Percentiles rank a stretch among this genome's conserved stretches.
These are phyloP conservation scores for Rhizoglyphus robini DNA, from an alignment of 1,140 invertebrate genomes.

Conservation along the genomic window DNA sequence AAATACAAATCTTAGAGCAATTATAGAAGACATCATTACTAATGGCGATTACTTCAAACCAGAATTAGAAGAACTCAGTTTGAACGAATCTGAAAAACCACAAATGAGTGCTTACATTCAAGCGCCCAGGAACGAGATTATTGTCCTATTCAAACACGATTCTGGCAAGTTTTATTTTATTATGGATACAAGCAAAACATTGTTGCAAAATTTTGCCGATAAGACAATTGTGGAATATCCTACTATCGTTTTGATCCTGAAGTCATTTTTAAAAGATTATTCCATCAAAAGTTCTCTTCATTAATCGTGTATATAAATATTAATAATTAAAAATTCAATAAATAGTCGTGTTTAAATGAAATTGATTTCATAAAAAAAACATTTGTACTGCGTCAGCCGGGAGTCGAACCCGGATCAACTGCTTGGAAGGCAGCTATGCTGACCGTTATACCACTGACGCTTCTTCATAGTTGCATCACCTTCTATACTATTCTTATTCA, in stretches of 20 bases:
- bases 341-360: too few species aligned
- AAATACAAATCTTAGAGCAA: background rate
- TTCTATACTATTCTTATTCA: too few species aligned
- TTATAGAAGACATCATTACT: background rate
- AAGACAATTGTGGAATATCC: constrained; percentile 18
- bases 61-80: too few species aligned
- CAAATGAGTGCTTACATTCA: too few species aligned
- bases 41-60: too few species aligned
- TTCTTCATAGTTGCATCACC: constrained; percentile 10
- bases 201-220: background rate
- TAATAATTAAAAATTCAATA: too few species aligned
- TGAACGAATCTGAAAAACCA: too few species aligned
- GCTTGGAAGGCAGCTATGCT: constrained; percentile 87
- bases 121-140: background rate
- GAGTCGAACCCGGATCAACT: constrained; percentile 90
- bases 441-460: constrained; percentile 72
- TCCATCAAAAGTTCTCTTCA: too few species aligned
- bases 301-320: too few species aligned
- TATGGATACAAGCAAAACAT: background rate
- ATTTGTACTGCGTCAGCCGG: constrained; percentile 72
- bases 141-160: background rate
- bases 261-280: background rate
- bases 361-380: constrained; percentile 26
- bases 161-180: background rate
- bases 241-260: constrained; percentile 4